Percentiles rank a stretch among this genome's conserved stretches.
Evolutionary conservation across 2,113 vertebrate genomes (phyloP).

Genomic region (Anser cygnoides): DNA sequence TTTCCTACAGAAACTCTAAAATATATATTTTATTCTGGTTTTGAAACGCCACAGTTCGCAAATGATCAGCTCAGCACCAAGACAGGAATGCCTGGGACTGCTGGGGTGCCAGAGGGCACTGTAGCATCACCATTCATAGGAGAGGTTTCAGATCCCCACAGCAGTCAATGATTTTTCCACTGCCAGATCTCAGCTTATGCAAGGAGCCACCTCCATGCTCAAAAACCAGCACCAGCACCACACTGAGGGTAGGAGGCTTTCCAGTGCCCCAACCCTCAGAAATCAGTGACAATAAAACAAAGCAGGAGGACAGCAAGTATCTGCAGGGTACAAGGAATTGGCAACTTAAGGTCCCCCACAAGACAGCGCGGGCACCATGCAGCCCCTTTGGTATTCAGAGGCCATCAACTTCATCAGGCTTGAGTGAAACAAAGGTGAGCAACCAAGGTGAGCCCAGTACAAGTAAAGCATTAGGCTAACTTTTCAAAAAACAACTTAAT

Average conservation of each 20-base stretch:
- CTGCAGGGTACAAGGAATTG: not conserved
- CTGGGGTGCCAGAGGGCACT: not conserved
- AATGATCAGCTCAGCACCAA: not conserved
- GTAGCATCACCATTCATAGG: fast-evolving
- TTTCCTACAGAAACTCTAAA: not conserved
- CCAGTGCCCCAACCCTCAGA: not conserved
- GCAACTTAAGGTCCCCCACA: not conserved
- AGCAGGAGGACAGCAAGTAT: not conserved
- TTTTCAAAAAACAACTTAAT: not conserved
- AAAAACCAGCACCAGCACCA: not conserved
- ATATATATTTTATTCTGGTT: not conserved
- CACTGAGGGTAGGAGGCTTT: not conserved
- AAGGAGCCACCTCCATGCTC: not conserved
- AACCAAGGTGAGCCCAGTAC: no score
- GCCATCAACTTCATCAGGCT: not conserved
- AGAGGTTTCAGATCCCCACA: not conserved
- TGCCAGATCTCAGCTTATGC: not conserved
- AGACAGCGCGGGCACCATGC: not conserved
- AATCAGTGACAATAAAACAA: not conserved
- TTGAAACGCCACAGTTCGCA: not conserved
- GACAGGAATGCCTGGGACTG: not conserved
- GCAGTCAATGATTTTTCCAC: not conserved
- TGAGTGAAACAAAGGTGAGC: not conserved
- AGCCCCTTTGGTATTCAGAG: not conserved
- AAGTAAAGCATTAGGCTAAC: not conserved